Evolutionary conservation across 1,140 invertebrate genomes (phyloP).

Genomic region (Pteromalus puparum): DNA sequence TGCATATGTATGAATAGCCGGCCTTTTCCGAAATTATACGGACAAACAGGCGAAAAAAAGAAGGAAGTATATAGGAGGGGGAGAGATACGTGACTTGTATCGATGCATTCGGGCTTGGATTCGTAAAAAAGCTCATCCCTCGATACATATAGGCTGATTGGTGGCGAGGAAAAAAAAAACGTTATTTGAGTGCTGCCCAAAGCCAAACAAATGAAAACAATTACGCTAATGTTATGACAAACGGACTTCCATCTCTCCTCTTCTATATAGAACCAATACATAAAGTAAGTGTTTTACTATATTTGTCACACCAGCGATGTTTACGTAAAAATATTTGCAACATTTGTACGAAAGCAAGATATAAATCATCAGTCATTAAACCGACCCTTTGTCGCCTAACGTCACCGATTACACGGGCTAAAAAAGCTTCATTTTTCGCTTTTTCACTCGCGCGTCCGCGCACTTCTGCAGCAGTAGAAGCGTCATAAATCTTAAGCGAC

Average conservation of each 20-base stretch:
- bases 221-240: conserved; percentile 45
- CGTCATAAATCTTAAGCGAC: conserved; percentile 57
- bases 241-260: background rate
- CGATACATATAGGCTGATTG: background rate
- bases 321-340: background rate
- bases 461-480: too few relatives aligned
- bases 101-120: background rate
- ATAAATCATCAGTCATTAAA: conserved; percentile 40
- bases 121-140: conserved; percentile 14
- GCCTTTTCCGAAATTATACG: conserved; percentile 16
- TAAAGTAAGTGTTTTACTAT: background rate
- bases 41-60: conserved; percentile 20
- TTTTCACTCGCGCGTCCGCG: conserved; percentile 45
- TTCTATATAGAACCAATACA: conserved; percentile 5
- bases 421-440: conserved; percentile 45
- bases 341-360: background rate
- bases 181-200: conserved; percentile 28
- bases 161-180: conserved; percentile 16
- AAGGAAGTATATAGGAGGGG: background rate
- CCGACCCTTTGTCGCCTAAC: background rate
- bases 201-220: conserved; percentile 49
- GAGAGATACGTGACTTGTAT: conserved; percentile 42
- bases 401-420: conserved; percentile 36
- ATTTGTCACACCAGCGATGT: too few relatives aligned
- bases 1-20: background rate